Evolutionary conservation across 2,888 invertebrate species (phyloP).

Genomic region (Nephrotoma guestfalica): DNA sequence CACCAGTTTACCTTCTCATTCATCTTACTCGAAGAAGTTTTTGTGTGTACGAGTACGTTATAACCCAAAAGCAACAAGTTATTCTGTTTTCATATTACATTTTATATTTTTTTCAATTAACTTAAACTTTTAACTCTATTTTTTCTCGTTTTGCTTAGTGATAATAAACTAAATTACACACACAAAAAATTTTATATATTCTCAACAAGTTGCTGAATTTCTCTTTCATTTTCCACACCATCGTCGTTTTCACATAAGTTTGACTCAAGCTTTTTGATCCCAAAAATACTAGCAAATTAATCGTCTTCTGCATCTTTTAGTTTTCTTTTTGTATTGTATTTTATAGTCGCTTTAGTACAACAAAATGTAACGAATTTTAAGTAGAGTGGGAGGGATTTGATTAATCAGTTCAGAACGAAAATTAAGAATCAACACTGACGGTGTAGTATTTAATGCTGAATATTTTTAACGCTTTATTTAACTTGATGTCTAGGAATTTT

Average conservation of each 20-base stretch:
- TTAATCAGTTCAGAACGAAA: too few species aligned
- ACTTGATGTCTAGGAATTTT: too few species aligned
- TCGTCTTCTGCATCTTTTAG: background rate
- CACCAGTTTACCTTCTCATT: background rate
- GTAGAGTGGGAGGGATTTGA: too few species aligned
- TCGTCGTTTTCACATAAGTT: background rate
- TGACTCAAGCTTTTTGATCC: background rate
- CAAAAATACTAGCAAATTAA: background rate
- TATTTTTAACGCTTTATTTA: too few species aligned
- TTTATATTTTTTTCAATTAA: background rate
- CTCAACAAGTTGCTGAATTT: background rate
- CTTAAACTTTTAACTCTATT: background rate
- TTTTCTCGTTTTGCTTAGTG: background rate
- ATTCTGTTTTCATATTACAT: background rate
- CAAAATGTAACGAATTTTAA: too few species aligned
- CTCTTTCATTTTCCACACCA: background rate
- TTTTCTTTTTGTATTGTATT: background rate
- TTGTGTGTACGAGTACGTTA: background rate
- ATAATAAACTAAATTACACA: background rate
- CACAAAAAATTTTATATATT: background rate
- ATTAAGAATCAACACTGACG: too few species aligned
- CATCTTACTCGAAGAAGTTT: background rate
- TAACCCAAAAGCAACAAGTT: background rate
- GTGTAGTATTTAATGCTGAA: too few species aligned
- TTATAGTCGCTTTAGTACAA: too few species aligned